Base-by-base conservation (phyloP, 1,140 invertebrate species). In the Drosophila oshimai region DNA sequence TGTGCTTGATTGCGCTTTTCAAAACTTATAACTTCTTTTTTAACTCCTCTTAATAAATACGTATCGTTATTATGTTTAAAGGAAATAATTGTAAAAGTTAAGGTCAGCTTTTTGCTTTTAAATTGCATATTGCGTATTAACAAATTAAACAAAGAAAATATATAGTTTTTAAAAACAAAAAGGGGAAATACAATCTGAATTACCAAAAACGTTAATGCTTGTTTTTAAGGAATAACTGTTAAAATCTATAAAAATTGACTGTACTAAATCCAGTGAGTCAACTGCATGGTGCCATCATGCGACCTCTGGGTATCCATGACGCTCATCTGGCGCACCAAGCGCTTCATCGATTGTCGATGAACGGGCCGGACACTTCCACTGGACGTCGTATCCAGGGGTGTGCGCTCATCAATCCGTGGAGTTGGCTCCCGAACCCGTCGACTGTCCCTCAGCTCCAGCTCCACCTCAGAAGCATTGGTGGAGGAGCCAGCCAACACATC, bases 261-360 rank as follows among this genome's bases (percentile, higher is more conserved):
- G n/a, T n/a, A n/a, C 75, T 93, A 96, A 92, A 96, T 96, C 96
- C 96, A 96, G 90, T 96, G 96, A 0, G 96, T 96, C 92, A 96
- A 94, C 89, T 95, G 95, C 86, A 96, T 95, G 34, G 93, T 94
- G 12, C 96, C 96, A 77, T 96, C 95, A 0, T 93, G 92, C 64
- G 95, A 93, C 47, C 93, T 93, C 73, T 96, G 95, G 2, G 96
- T 96, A 62, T 96, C 95, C 93, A 96, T 94, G 2, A 94, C 92
- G 91, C 95, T 96, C 34, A 94, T 92, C 91, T 96, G 96, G 4
- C 95, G 92, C 6, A 94, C 93, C 20, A 96, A 89, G 65, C 93
- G 93, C 41, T 93, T 93, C 92, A 95, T 93, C 1, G 94, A 94
- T 15, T 90, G 91, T 37, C 93, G 89, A 74, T 92, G 90, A 41